Evolutionary conservation across 1,140 invertebrate genomes (phyloP).

Genomic region (Drosophila eugracilis): DNA sequence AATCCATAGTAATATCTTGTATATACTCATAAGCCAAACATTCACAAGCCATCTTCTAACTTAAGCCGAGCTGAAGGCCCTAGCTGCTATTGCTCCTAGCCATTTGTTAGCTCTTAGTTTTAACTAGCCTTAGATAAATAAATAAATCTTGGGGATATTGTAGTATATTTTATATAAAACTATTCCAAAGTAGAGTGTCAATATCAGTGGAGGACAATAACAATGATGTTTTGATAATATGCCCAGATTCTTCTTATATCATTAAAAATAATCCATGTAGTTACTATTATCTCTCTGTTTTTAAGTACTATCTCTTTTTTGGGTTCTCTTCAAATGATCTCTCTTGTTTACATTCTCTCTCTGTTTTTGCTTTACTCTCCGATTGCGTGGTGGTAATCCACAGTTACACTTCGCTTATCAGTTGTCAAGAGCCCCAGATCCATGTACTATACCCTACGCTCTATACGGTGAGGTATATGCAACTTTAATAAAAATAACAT

Average conservation of each 20-base stretch:
- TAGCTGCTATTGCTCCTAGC: too few species aligned
- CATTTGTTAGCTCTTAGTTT: too few species aligned
- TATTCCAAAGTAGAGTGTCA: too few species aligned
- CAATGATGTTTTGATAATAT: neutral
- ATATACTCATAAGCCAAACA: too few species aligned
- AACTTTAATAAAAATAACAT: too few species aligned
- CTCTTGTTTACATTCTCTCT: constrained; percentile 11
- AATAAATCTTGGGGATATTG: too few species aligned
- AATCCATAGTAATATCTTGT: too few species aligned
- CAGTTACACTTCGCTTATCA: constrained; percentile 43
- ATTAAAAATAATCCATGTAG: constrained; percentile 8
- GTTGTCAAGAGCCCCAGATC: constrained; percentile 33
- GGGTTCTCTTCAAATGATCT: constrained; percentile 12
- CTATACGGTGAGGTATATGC: neutral
- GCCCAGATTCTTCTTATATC: neutral
- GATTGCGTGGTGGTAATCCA: constrained; percentile 25
- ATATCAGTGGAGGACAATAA: neutral
- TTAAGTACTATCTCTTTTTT: constrained; percentile 18
- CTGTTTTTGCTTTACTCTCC: constrained; percentile 2
- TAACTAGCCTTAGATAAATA: too few species aligned
- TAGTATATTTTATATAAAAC: too few species aligned
- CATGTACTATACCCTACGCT: constrained; percentile 10
- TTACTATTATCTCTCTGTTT: constrained; percentile 8
- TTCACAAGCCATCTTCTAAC: too few species aligned
- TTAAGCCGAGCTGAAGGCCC: too few species aligned